Evolutionary conservation across 1,140 invertebrate species (phyloP).

Genomic region (Leguminivora glycinivorella): DNA sequence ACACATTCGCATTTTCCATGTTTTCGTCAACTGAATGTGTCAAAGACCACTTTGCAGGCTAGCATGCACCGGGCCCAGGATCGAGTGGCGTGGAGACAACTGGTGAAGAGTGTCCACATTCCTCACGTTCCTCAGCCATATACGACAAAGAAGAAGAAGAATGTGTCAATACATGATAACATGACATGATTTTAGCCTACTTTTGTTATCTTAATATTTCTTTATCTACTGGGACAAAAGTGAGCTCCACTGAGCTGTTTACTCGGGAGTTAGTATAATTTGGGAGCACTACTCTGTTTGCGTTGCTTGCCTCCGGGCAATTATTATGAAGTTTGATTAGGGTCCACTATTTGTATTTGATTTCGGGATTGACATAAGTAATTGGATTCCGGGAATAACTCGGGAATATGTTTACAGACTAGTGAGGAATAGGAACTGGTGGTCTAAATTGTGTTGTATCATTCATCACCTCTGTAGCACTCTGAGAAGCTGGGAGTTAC

Average conservation of each 20-base stretch:
- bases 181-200: no score
- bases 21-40: no score
- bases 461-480: neutral
- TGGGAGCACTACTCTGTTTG: neutral
- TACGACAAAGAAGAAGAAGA: no score
- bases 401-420: neutral
- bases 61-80: no score
- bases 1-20: no score
- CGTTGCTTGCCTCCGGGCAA: constrained; percentile 13
- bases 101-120: no score
- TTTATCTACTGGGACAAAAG: no score
- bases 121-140: no score
- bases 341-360: constrained; percentile 25
- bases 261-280: neutral
- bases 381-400: constrained; percentile 10
- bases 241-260: neutral
- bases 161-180: no score
- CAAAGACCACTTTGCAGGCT: no score
- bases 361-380: constrained; percentile 18
- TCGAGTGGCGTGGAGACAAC: no score
- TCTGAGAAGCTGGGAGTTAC: neutral
- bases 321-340: constrained; percentile 23
- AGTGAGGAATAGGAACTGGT: neutral
- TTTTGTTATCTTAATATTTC: no score
- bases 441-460: neutral